Base-by-base conservation (phyloP, 2,113 vertebrate species). In the Anarrhichthys ocellatus region DNA sequence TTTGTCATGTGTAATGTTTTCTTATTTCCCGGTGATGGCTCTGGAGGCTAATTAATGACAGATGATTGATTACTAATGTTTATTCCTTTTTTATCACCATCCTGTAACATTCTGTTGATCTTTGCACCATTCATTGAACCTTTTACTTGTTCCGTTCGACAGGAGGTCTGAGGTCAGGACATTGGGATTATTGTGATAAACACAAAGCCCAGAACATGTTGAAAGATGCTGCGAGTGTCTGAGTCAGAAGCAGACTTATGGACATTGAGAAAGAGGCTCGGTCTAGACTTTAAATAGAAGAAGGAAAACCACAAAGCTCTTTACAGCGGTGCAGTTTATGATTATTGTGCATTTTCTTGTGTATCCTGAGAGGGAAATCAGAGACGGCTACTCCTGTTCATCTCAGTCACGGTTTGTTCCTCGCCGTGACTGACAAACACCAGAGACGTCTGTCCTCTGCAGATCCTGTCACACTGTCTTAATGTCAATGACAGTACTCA, bases 381-480 rank as follows among this genome's bases (percentile, higher is more conserved):
- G 76, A 89, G 71, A 54, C 42, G 68, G 54, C 80, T 54, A 1
- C 85, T 80, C 15, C 29, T 64, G 76, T 84, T 87, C 85, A 77
- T 71, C 81, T 80, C 9, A 80, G 81, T 88, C 86, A 84, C 59
- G 34, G 61, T 78, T 77, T 72, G 78, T 84, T 81, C 67, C 58
- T 78, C 71, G 2, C 52, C 1, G 7, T 6, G 40, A 34, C 52
- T 42, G 61, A 58, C 2, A 15, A 42, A 75, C 40, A 1, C 61
- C 64, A 70, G 6, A 62, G 29, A 67, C 4, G 13, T 65, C 72
- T 73, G 75, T 44, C 72, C 68, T 76, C 52, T 62, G n/a, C 58
- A 40, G 42, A 2, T 36, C 46, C 73, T 67, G 29, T 44, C 52
- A 67, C 65, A 27, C 7, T 15, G 20, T 36, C 44, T 24, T 46